Evolutionary conservation across 2,888 invertebrate genomes (phyloP).

Genomic region (Odontocolon sp.): DNA sequence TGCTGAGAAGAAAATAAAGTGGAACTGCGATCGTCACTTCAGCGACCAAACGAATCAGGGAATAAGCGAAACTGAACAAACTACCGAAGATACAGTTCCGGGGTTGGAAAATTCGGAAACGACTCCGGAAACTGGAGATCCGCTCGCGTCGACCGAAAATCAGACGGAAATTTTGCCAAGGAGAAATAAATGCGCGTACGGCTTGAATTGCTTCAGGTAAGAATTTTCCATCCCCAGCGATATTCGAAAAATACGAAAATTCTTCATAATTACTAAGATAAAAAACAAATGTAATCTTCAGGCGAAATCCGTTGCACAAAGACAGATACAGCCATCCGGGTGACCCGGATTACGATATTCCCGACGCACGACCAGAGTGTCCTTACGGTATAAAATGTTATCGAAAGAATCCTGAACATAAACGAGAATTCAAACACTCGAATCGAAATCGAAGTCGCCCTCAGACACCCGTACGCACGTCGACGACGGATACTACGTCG

Average conservation of each 20-base stretch:
- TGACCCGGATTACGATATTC: conserved; percentile 84
- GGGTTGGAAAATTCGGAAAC: conserved; percentile 12
- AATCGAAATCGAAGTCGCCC: conserved; percentile 62
- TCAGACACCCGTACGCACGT: conserved; percentile 58
- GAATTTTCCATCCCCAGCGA: not conserved
- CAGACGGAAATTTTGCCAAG: conserved; percentile 23
- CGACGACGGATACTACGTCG: conserved; percentile 40
- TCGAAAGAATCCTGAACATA: conserved; percentile 84
- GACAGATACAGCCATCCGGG: conserved; percentile 85
- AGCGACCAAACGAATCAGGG: conserved; percentile 61
- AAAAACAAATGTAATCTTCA: too few relatives aligned
- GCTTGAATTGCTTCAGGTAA: conserved; percentile 85
- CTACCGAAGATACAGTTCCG: not conserved
- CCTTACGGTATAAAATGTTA: conserved; percentile 84
- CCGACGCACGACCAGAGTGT: conserved; percentile 82
- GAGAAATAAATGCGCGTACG: conserved; percentile 85
- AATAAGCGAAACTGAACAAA: conserved; percentile 21
- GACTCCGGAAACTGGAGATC: conserved; percentile 26
- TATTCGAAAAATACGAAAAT: not conserved
- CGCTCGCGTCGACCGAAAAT: conserved; percentile 14
- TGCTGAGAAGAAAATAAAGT: conserved; percentile 64
- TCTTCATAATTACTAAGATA: not conserved
- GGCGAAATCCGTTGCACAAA: conserved; percentile 85
- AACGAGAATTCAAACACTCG: conserved; percentile 81
- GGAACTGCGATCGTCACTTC: conserved; percentile 62